These are phyloP conservation scores for Catalaphyllia jardinei DNA, from an alignment of 64 coral and sea anemone species.

Conservation along the genomic window DNA sequence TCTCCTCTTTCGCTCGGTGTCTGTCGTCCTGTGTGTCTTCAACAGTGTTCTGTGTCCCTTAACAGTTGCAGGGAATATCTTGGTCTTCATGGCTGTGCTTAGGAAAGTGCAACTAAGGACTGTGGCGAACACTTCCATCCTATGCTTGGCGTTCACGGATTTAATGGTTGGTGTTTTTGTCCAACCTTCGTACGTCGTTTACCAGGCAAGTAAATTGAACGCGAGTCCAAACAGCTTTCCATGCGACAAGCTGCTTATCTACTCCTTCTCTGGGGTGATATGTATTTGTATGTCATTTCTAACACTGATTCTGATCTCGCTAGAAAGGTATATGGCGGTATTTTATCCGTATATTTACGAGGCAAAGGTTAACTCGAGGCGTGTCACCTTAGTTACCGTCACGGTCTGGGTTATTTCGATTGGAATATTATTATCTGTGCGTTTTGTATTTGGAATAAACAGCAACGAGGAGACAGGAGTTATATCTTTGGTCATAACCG, in stretches of 20 bases:
- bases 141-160: slow-evolving; percentile 37
- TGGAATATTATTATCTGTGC: slow-evolving; percentile 9
- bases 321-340: slow-evolving; percentile 51
- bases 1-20: background rate
- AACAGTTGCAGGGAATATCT: slow-evolving; percentile 12
- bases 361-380: slow-evolving; percentile 3
- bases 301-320: slow-evolving; percentile 30
- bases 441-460: slow-evolving; percentile 44
- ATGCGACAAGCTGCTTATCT: slow-evolving; percentile 17
- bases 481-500: slow-evolving; percentile 20
- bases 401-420: background rate
- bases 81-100: slow-evolving; percentile 40
- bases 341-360: slow-evolving; percentile 54
- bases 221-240: background rate
- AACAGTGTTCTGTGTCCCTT: slow-evolving; percentile 45
- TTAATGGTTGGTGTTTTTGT: slow-evolving; percentile 34
- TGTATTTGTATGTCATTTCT: slow-evolving; percentile 58
- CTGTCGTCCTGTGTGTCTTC: slow-evolving; percentile 9
- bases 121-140: slow-evolving; percentile 33
- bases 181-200: slow-evolving; percentile 24
- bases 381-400: background rate
- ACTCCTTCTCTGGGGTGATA: slow-evolving; percentile 25
- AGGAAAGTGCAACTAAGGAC: slow-evolving; percentile 10
- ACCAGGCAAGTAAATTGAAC: slow-evolving; percentile 46
- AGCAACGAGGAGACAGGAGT: slow-evolving; percentile 30